Evolutionary conservation across 1,140 invertebrate genomes (phyloP), one percentile per base, ranked within the genome.

Genomic region (Drosophila rhopaloa): DNA sequence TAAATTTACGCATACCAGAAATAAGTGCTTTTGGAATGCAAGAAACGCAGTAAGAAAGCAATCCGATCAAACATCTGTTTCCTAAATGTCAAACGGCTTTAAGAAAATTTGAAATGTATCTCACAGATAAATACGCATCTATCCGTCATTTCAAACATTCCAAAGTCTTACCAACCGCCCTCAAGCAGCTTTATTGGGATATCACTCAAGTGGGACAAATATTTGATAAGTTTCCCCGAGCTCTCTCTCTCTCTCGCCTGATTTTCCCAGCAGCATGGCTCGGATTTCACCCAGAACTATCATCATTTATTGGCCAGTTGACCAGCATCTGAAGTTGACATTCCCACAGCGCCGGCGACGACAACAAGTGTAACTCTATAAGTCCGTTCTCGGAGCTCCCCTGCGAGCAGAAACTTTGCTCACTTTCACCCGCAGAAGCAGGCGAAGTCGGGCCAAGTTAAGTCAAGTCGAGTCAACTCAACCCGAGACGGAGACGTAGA

Each of bases 321-420:
- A 58, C 51, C 66, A 71, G 65, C 67, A 19, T 27, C 68, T 43
- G 68, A 46, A 57, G 51, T 29, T 50, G 67, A 56, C 67, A 70
- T 48, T 48, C 66, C 44, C 68, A 50, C 68, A 50, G 65, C 51
- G 67, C 46, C 58, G 37, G 11, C 16, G 59, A 37, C 67, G 51
- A 70, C 67, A 71, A 72, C 66, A 72, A 72, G 53, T 71, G 68
- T 72, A 72, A 72, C 68, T 71, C 68, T 71, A 57, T 58, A 71
- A 71, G 68, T 68, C 53, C 43, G 54, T 71, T 71, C 66, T 54
- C 37, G 37, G 19, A 67, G 63, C 62, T 67, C 43, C 56, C 56
- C 56, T 32, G 51, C 29, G 60, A 55, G 16, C 16, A 24, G 44
- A 58, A 72, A 71, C 68, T 72, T 72, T 71, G 68, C 68, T 41